These are phyloP conservation scores for Ancistrus triradiatus DNA, from an alignment of 2,113 vertebrate species.

Conservation along the genomic window DNA sequence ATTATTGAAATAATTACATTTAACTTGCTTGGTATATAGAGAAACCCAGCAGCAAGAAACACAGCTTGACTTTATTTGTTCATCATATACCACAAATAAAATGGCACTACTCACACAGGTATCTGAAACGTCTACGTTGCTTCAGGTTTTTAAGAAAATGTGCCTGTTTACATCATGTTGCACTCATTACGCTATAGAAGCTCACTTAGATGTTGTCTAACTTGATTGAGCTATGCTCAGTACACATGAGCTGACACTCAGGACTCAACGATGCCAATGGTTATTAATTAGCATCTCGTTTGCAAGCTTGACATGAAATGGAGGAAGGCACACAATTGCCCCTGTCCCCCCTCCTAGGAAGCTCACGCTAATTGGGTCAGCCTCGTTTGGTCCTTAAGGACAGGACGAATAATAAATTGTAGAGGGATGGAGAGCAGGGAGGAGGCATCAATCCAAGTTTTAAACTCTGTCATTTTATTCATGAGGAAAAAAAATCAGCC, in stretches of 20 bases:
- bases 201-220: constrained; percentile 40
- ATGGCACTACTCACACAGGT: too few relatives aligned
- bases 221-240: constrained; percentile 45
- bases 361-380: constrained; percentile 82
- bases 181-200: constrained; percentile 31
- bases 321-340: constrained; percentile 76
- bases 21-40: too few relatives aligned
- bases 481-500: neutral
- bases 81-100: neutral
- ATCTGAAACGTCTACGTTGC: too few relatives aligned
- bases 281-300: constrained; percentile 95
- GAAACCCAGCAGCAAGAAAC: neutral
- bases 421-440: constrained; percentile 58
- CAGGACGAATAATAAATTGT: constrained; percentile 80
- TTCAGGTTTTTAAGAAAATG: too few relatives aligned
- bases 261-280: constrained; percentile 83
- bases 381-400: constrained; percentile 70
- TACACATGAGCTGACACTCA: constrained; percentile 79
- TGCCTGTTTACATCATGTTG: constrained; percentile 5
- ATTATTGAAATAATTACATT: neutral
- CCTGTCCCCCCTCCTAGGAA: constrained; percentile 65
- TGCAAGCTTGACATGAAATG: constrained; percentile 82
- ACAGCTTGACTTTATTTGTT: neutral
- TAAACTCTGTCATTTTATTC: constrained; percentile 32
- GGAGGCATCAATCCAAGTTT: constrained; percentile 40